phyloP scores from a whole-genome alignment of 2,797 vertebrate genomes.

The Tenualosa ilisha region DNA sequence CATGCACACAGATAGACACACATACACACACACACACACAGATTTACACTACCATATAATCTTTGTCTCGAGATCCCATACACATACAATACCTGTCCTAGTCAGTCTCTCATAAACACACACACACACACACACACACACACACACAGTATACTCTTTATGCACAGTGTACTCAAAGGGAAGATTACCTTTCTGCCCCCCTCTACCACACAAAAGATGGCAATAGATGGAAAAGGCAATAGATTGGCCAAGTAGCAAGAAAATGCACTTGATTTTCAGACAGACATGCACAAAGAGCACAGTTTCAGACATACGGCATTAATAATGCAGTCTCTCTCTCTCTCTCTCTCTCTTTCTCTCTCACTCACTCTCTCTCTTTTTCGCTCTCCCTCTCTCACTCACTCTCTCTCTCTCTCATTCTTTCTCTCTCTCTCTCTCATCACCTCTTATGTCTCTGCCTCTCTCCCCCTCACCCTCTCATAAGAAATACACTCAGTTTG shows the following conservation, averaged over 20 bases:
- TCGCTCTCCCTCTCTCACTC: constrained; percentile 48
- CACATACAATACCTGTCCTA: background rate
- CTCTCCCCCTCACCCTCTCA: background rate
- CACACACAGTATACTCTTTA: background rate
- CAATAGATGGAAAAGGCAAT: background rate
- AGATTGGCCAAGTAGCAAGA: background rate
- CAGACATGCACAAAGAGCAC: background rate
- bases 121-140: constrained; percentile 5
- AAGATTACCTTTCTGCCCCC: background rate
- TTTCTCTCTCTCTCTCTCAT: background rate
- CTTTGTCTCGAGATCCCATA: background rate
- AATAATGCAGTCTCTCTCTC: constrained; percentile 58
- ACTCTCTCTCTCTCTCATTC: background rate
- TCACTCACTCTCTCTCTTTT: constrained; percentile 36
- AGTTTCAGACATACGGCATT: constrained; percentile 46
- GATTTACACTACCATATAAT: constrained; percentile 29
- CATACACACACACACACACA: background rate
- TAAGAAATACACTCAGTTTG: background rate
- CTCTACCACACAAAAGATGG: background rate
- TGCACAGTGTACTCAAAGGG: background rate
- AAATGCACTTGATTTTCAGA: background rate
- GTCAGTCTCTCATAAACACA: background rate
- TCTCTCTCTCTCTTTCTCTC: constrained; percentile 47
- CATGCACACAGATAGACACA: background rate
- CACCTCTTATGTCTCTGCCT: too few species aligned